Percentiles rank a stretch among this genome's conserved stretches.
Evolutionary conservation across 2,113 vertebrate genomes (phyloP).

Genomic region (Isurus oxyrinchus): DNA sequence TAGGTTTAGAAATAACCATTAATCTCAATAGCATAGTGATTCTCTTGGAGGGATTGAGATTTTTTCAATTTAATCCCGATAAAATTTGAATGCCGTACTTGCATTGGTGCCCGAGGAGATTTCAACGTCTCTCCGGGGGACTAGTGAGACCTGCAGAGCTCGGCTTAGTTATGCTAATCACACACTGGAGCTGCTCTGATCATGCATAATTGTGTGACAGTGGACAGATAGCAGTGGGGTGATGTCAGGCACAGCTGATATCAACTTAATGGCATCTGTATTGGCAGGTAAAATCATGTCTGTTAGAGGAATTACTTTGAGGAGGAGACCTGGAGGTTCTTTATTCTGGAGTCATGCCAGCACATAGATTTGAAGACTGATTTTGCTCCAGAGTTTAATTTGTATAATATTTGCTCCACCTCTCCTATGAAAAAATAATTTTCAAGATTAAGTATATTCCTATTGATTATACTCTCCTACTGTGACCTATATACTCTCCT

Average conservation of each 20-base stretch:
- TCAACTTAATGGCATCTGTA: background rate
- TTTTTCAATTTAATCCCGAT: background rate
- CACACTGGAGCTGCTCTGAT: background rate
- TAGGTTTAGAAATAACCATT: background rate
- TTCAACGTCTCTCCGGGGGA: background rate
- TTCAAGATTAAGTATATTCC: background rate
- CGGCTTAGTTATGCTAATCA: conserved; percentile 12
- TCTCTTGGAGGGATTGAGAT: background rate
- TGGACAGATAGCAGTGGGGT: background rate
- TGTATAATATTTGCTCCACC: background rate
- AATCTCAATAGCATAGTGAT: background rate
- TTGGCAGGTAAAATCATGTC: conserved; percentile 14
- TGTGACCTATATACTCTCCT: background rate
- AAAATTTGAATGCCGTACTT: background rate
- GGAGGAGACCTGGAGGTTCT: background rate
- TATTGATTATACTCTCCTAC: background rate
- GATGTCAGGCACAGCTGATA: background rate
- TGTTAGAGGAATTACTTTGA: background rate
- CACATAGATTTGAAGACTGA: background rate
- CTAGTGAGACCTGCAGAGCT: background rate
- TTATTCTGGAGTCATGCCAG: background rate
- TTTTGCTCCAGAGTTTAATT: background rate
- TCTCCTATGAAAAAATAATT: background rate
- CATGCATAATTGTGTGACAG: conserved; percentile 11
- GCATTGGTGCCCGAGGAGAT: background rate